phyloP scores from a whole-genome alignment of 2,113 vertebrate species.

The Natator depressus region DNA sequence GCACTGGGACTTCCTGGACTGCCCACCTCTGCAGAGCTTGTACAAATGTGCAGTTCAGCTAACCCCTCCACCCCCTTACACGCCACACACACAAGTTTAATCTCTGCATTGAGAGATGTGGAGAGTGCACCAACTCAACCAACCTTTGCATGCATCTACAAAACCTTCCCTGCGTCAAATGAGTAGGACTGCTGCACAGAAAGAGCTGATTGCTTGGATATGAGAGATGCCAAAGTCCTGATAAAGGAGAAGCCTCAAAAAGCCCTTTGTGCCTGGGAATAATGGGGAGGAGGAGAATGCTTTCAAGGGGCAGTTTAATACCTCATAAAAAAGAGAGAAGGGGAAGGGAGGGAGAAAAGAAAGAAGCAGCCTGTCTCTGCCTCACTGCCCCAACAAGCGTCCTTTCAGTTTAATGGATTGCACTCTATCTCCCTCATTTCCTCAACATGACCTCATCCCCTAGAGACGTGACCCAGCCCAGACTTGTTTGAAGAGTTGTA shows the following conservation, averaged over 20 bases:
- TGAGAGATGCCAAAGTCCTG: neutral
- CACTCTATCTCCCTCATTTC: neutral
- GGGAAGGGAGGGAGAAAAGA: neutral
- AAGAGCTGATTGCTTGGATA: neutral
- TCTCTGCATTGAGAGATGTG: neutral
- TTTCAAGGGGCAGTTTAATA: neutral
- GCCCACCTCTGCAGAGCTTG: neutral
- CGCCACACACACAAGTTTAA: neutral
- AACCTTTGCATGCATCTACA: neutral
- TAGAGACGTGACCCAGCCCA: neutral
- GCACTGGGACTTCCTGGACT: neutral
- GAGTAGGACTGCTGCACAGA: neutral
- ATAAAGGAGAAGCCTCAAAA: neutral
- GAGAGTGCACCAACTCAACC: neutral
- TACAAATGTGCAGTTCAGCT: neutral
- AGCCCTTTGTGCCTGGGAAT: neutral
- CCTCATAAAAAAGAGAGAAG: neutral
- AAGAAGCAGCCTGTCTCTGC: neutral
- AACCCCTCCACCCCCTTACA: neutral
- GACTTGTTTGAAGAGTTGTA: neutral
- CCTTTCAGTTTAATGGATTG: neutral
- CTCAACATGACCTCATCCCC: constrained; percentile 4
- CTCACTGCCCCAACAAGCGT: neutral
- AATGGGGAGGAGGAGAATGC: neutral
- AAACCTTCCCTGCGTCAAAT: neutral